phyloP scores from a whole-genome alignment of 2,797 vertebrate genomes.

The Ptychobarbus kaznakovi region DNA sequence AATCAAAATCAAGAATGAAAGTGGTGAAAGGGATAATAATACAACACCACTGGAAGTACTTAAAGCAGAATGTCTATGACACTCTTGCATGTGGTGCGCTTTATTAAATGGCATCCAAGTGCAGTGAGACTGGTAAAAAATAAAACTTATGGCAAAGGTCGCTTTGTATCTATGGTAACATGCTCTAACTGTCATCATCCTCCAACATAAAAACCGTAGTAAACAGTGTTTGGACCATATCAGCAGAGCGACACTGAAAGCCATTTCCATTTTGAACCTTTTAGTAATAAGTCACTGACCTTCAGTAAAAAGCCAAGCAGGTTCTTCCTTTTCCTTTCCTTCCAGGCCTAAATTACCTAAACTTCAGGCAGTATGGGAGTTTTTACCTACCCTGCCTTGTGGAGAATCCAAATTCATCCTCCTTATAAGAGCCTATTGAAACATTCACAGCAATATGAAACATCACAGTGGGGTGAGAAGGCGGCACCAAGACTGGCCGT shows the following conservation, averaged over 20 bases:
- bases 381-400: conserved; percentile 28
- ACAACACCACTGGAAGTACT: conserved; percentile 30
- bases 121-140: conserved; percentile 21
- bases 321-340: conserved; percentile 27
- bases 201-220: conserved; percentile 38
- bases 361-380: conserved; percentile 3
- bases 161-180: conserved; percentile 65
- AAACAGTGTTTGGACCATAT: conserved; percentile 44
- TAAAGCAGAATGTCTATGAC: conserved; percentile 18
- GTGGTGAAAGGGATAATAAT: neutral
- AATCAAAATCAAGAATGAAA: conserved; percentile 15
- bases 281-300: conserved; percentile 61
- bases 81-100: conserved; percentile 14
- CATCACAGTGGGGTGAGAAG: conserved; percentile 92
- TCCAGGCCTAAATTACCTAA: conserved; percentile 1
- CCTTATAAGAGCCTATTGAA: conserved; percentile 59
- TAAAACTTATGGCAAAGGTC: conserved; percentile 35
- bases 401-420: conserved; percentile 43
- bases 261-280: conserved; percentile 55
- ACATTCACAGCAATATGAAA: conserved; percentile 91
- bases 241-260: conserved; percentile 48
- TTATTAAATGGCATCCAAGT: conserved; percentile 29
- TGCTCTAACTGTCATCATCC: conserved; percentile 60
- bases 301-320: conserved; percentile 68
- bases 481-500: conserved; percentile 84